Evolutionary conservation across 1,140 invertebrate genomes (phyloP), one percentile per base, ranked within the genome.

Genomic region (Drosophila lini): DNA sequence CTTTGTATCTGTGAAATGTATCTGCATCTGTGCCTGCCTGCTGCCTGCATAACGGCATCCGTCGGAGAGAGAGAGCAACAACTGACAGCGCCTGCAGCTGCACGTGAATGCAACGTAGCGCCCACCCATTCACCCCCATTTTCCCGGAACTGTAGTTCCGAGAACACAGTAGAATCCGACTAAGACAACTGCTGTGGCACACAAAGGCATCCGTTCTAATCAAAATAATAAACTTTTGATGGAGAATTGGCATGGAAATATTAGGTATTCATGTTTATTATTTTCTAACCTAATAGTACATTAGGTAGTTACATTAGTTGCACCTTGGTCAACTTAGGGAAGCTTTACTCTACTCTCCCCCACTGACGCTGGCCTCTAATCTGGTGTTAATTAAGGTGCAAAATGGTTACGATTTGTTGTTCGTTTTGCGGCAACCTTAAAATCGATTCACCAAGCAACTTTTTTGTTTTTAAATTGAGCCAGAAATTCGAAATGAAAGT

Each of bases 101-200:
- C 80, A 81, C 80, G 80, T 82, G 80, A 78, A 68, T 57, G 38
- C 36, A 69, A 38, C 19, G n/a, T 1, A 3, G 9, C 8, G 15
- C 28, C 10, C 34, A n/a, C 44, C 53, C 53, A 8, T 25, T 63
- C 48, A 16, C 10, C 42, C 9, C 31, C 31, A 8, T 8, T 32
- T 32, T 9, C 31, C 3, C 8, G 31, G 31, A 32, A 32, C 8
- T 9, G 31, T 9, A 32, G 31, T 32, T 32, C 31, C 9, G 31
- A 9, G 2, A 5, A 5, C 13, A 22, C 38, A 59, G 56, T 64
- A 28, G 0, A 42, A 3, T 15, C 56, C 1, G 2, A 0, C 16
- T 42, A 16, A 13, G 11, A n/a, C 4, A 28, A 41, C 56, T 15
- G 45, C 45, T 8, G 44, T 16, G 7, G 6, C 22, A 15, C 34